Evolutionary conservation across 30 jellyfish, hydroid and myxozoan genomes (phyloP).

Genomic region (Aurelia aurita complex sp. Pacific): DNA sequence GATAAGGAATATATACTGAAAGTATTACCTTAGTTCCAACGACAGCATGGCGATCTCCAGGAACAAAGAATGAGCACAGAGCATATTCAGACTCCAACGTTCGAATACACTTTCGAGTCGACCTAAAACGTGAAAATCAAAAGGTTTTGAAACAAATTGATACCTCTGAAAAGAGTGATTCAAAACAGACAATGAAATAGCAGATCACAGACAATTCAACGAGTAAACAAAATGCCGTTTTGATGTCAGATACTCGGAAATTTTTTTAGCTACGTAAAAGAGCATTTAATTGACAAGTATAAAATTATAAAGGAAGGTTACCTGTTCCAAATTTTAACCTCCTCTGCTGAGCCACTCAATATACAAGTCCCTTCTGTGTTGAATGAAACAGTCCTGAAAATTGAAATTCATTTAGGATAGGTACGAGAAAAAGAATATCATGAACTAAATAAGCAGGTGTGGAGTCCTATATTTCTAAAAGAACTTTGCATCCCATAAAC

Average conservation of each 20-base stretch:
- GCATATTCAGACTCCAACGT: slow-evolving; percentile 90
- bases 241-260: too few relatives aligned
- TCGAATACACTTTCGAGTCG: slow-evolving; percentile 88
- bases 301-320: not conserved
- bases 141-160: too few relatives aligned
- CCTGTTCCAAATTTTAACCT: slow-evolving; percentile 96
- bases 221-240: too few relatives aligned
- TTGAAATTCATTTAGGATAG: not conserved
- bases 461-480: too few relatives aligned
- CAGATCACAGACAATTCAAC: too few relatives aligned
- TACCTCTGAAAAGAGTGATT: too few relatives aligned
- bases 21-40: slow-evolving; percentile 90
- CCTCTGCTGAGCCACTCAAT: slow-evolving; percentile 92
- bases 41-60: slow-evolving; percentile 98
- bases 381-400: slow-evolving; percentile 77
- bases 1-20: not conserved
- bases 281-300: not conserved
- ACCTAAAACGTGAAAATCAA: slow-evolving; percentile 24
- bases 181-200: too few relatives aligned
- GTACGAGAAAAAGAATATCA: not conserved
- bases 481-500: too few relatives aligned
- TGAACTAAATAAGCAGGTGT: not conserved
- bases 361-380: slow-evolving; percentile 87
- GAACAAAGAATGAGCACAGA: slow-evolving; percentile 85
- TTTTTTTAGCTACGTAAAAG: not conserved